Evolutionary conservation across 1,140 invertebrate genomes (phyloP).

Genomic region (Drosophila erecta): DNA sequence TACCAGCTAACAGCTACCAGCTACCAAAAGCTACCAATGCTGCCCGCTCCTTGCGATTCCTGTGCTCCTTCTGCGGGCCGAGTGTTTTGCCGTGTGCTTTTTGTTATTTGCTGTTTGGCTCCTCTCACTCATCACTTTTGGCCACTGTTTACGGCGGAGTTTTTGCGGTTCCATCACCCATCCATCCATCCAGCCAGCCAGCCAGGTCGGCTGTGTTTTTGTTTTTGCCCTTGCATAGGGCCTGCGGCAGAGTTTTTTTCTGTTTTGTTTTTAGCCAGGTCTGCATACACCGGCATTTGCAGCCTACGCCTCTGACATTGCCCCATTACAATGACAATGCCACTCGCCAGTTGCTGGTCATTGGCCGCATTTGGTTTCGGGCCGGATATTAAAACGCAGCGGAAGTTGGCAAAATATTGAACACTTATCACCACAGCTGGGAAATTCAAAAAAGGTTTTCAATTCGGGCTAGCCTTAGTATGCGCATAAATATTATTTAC

Average conservation of each 20-base stretch:
- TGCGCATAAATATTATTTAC: background rate
- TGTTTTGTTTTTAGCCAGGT: background rate
- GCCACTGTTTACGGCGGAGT: slow-evolving; percentile 59
- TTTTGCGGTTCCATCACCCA: slow-evolving; percentile 32
- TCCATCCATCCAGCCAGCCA: background rate
- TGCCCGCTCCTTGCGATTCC: slow-evolving; percentile 14
- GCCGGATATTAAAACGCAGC: slow-evolving; percentile 67
- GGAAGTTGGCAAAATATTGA: slow-evolving; percentile 67
- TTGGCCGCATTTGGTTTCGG: slow-evolving; percentile 45
- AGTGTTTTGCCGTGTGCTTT: slow-evolving; percentile 79
- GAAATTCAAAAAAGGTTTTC: background rate
- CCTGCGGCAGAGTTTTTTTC: slow-evolving; percentile 21
- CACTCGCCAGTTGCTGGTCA: slow-evolving; percentile 42
- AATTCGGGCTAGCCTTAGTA: background rate
- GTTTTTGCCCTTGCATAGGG: slow-evolving; percentile 29
- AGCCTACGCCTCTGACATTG: slow-evolving; percentile 73
- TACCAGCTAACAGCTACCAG: no score
- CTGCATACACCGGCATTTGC: slow-evolving; percentile 29
- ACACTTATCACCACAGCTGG: slow-evolving; percentile 41
- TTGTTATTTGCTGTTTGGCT: slow-evolving; percentile 78
- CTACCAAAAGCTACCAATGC: background rate
- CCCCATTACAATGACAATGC: slow-evolving; percentile 75
- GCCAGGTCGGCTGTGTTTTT: slow-evolving; percentile 12
- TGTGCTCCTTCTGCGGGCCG: slow-evolving; percentile 38
- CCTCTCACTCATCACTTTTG: slow-evolving; percentile 63